Evolutionary conservation across 2,113 vertebrate species (phyloP), one percentile per base, ranked within the genome.

Genomic region (Ceyx melanurus): DNA sequence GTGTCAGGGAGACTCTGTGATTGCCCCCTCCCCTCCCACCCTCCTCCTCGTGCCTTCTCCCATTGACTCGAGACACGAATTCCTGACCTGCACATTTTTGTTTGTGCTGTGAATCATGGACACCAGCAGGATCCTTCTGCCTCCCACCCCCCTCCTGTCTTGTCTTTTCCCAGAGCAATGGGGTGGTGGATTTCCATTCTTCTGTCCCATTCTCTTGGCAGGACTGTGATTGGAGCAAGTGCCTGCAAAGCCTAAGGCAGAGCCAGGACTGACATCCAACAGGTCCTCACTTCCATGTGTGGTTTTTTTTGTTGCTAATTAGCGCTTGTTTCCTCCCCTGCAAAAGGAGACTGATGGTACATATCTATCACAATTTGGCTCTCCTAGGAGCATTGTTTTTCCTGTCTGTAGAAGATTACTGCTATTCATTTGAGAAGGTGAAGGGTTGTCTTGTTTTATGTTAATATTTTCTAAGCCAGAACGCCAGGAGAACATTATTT

Each of bases 401-500:
- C 46, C 53, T 89, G 68, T 46, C 77, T 90, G 37, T 43, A 58
- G 26, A 92, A 68, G 33, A 56, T 33, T 79, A 15, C 19, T 83
- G 88, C 45, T 81, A 72, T 74, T 66, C 35, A 40, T 67, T 58
- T 72, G 82, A 42, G 82, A 70, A 79, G 58, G 43, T 33, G 58
- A 92, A 84, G 86, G 11, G 61, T 43, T 20, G 4, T 45, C 33
- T 64, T 75, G 33, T 75, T 86, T 87, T 74, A 15, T 6, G 33
- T 56, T 81, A 83, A 67, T 42, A 2, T 95, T 92, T 94, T 88
- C 90, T 76, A 89, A 84, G 82, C 33, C 83, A 48, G 37, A 42
- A 54, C 86, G 89, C 94, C 89, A 62, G 51, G 86, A 93, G 84
- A 93, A 83, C 58, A 22, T 83, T 86, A 43, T 95, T 81, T 96